Evolutionary conservation across 2,113 vertebrate species (phyloP).

Genomic region (Amphiprion percula): DNA sequence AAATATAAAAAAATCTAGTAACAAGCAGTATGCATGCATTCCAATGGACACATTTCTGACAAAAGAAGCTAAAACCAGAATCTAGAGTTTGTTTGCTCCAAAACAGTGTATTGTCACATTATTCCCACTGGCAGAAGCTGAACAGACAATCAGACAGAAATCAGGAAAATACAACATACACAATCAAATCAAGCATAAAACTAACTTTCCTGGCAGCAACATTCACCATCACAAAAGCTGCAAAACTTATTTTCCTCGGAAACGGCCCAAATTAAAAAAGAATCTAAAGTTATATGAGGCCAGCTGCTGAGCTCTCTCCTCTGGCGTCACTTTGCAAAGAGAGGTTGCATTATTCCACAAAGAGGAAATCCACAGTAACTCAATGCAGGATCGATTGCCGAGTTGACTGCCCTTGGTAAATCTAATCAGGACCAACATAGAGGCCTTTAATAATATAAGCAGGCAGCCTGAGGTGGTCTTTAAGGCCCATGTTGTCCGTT

Average conservation of each 20-base stretch:
- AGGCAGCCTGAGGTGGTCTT: constrained; percentile 73
- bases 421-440: constrained; percentile 76
- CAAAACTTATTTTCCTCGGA: constrained; percentile 6
- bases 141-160: neutral
- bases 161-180: neutral
- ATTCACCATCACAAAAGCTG: constrained; percentile 13
- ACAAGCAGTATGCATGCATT: neutral
- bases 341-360: constrained; percentile 61
- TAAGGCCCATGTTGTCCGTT: constrained; percentile 72
- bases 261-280: constrained; percentile 9
- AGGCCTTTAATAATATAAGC: constrained; percentile 75
- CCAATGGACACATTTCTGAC: neutral
- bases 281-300: constrained; percentile 4
- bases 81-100: neutral
- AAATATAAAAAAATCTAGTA: neutral
- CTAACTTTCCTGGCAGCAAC: neutral
- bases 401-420: constrained; percentile 75
- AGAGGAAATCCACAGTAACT: constrained; percentile 72
- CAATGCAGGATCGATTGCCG: constrained; percentile 73
- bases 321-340: constrained; percentile 38
- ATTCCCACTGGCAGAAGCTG: constrained; percentile 12
- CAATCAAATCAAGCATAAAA: constrained; percentile 10
- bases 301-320: constrained; percentile 16
- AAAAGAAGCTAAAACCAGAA: neutral
- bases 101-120: constrained; percentile 1